Conservation (phyloP, 2,797 vertebrate genomes). For the Urocyon cinereoargenteus region DNA sequence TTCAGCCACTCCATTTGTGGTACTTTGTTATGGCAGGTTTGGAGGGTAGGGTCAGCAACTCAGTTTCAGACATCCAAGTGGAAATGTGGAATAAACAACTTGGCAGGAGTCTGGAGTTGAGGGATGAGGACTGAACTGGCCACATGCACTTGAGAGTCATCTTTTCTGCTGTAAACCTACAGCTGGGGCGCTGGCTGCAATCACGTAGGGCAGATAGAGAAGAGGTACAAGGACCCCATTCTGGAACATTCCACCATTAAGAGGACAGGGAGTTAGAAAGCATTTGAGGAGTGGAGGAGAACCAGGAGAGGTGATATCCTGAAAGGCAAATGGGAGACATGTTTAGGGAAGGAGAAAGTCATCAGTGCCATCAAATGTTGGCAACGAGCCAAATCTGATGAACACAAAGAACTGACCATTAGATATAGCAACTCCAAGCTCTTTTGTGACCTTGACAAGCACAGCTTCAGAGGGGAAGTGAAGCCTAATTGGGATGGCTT, state of each 20-base stretch:
- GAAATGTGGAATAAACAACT: background rate
- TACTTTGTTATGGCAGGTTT: background rate
- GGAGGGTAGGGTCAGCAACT: background rate
- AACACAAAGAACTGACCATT: conserved; percentile 16
- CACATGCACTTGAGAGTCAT: background rate
- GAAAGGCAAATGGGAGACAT: background rate
- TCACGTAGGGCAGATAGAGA: background rate
- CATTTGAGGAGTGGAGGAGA: background rate
- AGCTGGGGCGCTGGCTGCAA: background rate
- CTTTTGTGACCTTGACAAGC: background rate
- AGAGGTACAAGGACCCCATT: background rate
- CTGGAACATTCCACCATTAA: background rate
- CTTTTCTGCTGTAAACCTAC: background rate
- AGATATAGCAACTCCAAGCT: background rate
- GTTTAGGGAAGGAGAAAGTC: background rate
- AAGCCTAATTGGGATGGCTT: background rate
- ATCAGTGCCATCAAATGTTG: background rate
- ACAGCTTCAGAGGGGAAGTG: background rate
- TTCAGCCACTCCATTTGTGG: background rate
- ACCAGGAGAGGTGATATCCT: background rate
- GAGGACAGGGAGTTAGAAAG: background rate
- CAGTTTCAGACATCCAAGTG: background rate
- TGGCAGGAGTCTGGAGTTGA: background rate
- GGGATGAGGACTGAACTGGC: background rate
- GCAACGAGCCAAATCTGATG: background rate